Conservation (phyloP, 1,140 invertebrate genomes). For the Hyles vespertilio region DNA sequence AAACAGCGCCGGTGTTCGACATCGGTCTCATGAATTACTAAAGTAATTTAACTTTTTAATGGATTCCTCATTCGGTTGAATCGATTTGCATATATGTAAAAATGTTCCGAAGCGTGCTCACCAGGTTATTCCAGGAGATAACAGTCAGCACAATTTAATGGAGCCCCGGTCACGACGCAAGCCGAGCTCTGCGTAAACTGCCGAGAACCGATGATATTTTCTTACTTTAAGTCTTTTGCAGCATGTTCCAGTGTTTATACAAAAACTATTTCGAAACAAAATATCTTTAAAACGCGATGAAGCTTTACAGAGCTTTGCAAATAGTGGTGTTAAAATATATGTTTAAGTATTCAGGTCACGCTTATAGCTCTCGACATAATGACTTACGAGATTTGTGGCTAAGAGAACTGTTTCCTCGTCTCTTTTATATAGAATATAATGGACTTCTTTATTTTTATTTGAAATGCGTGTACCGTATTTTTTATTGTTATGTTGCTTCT, state of each 20-base stretch:
- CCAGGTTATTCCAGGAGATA: constrained; percentile 20
- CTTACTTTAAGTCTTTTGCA: too few species aligned
- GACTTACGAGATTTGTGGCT: constrained; percentile 15
- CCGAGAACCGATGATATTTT: too few species aligned
- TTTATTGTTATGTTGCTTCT: background rate
- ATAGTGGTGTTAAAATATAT: too few species aligned
- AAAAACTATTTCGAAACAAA: too few species aligned
- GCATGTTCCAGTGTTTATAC: too few species aligned
- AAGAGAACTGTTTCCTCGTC: constrained; percentile 3
- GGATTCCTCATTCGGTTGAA: constrained; percentile 15
- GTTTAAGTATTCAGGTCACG: too few species aligned
- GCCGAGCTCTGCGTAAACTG: background rate
- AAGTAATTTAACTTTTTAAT: constrained; percentile 27
- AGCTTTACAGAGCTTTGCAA: too few species aligned
- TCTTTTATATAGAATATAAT: background rate
- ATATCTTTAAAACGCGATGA: too few species aligned
- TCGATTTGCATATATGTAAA: constrained; percentile 27
- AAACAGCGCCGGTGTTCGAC: too few species aligned
- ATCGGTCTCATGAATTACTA: background rate
- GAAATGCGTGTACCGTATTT: constrained; percentile 10
- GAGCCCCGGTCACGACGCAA: constrained; percentile 10
- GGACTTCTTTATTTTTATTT: background rate
- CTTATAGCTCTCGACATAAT: constrained; percentile 4
- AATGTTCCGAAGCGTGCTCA: constrained; percentile 23
- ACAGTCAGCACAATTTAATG: constrained; percentile 39